Conservation (phyloP, 2,797 vertebrate genomes). For the Halcyon chelicuti region DNA sequence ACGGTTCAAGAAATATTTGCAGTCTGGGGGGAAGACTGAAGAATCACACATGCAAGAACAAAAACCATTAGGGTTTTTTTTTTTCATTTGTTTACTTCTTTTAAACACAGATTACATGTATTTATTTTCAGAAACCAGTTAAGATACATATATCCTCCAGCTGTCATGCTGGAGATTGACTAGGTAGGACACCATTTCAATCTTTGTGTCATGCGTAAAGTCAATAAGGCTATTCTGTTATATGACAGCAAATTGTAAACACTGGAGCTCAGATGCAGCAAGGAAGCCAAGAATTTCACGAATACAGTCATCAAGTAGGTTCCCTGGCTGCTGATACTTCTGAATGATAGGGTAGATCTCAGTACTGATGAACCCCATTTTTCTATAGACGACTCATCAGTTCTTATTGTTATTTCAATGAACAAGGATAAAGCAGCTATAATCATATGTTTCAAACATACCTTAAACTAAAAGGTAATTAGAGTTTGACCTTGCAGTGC, state of each 20-base stretch:
- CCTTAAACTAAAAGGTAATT: background rate
- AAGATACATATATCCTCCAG: background rate
- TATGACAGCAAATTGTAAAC: background rate
- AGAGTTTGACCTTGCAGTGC: background rate
- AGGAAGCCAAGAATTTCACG: background rate
- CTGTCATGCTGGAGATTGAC: background rate
- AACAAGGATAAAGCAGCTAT: background rate
- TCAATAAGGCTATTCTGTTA: background rate
- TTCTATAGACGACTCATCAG: accelerated
- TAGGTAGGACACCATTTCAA: background rate
- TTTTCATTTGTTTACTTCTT: background rate
- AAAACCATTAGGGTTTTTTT: background rate
- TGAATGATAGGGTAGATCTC: background rate
- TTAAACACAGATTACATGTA: background rate
- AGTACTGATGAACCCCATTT: background rate
- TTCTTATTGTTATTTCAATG: background rate
- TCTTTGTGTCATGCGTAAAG: background rate
- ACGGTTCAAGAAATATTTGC: background rate
- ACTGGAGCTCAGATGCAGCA: background rate
- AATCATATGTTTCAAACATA: background rate
- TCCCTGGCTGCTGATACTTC: background rate
- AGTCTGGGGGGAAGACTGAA: accelerated
- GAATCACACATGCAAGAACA: background rate
- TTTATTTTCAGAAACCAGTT: background rate
- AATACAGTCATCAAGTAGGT: accelerated